These are phyloP conservation scores for Atethmia centrago DNA, from an alignment of 2,888 invertebrate species.

Conservation along the genomic window DNA sequence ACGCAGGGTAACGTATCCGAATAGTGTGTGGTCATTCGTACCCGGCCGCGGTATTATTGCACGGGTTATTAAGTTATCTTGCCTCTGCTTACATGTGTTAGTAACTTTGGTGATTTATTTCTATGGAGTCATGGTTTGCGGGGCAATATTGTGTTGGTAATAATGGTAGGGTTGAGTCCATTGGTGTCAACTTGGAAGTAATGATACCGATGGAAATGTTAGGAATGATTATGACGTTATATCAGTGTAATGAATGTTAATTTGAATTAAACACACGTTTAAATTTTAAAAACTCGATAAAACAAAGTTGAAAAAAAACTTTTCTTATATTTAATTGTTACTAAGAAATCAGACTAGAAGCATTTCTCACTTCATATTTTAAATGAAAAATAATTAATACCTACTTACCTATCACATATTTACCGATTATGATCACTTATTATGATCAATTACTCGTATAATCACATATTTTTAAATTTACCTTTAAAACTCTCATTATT, in stretches of 20 bases:
- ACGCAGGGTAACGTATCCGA: conserved; percentile 58
- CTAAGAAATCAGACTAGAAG: background rate
- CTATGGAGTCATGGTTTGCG: conserved; percentile 29
- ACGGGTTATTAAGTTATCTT: conserved; percentile 68
- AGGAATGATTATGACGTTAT: background rate
- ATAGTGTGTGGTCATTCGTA: conserved; percentile 65
- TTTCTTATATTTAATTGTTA: conserved; percentile 15
- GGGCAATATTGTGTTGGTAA: conserved; percentile 32
- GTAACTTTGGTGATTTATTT: conserved; percentile 61
- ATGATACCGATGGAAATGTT: background rate
- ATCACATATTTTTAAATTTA: conserved; percentile 13
- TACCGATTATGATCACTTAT: too few relatives aligned
- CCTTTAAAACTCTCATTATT: conserved; percentile 8
- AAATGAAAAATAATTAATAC: conserved; percentile 12
- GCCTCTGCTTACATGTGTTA: conserved; percentile 56
- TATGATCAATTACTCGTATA: conserved; percentile 17
- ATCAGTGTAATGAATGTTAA: background rate
- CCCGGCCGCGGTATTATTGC: conserved; percentile 63
- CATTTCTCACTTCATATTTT: background rate
- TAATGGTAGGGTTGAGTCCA: conserved; percentile 14
- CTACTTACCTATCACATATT: too few relatives aligned
- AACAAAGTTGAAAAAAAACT: background rate
- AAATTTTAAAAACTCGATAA: background rate
- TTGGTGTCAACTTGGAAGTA: background rate
- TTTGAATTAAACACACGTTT: background rate